phyloP scores from a whole-genome alignment of 2,797 vertebrate genomes.

The Crax fasciolata region DNA sequence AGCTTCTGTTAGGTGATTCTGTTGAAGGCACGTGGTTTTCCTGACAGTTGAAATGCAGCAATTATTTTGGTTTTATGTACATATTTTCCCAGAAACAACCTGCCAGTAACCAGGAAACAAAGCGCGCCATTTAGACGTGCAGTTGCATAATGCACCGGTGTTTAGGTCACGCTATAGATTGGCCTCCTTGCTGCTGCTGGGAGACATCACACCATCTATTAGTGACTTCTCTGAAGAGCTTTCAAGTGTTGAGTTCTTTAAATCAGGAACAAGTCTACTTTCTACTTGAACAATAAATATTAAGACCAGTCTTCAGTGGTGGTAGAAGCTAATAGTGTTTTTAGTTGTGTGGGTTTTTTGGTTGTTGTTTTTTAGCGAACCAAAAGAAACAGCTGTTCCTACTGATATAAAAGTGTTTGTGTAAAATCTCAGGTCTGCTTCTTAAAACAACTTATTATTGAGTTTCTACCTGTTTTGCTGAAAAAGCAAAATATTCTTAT shows the following conservation, averaged over 20 bases:
- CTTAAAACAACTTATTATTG: neutral
- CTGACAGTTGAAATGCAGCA: neutral
- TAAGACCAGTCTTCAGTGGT: neutral
- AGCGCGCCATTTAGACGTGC: neutral
- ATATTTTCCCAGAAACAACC: neutral
- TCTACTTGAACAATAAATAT: neutral
- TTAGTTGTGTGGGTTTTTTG: neutral
- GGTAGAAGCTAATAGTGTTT: neutral
- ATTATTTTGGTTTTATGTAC: constrained; percentile 1
- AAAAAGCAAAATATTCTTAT: neutral
- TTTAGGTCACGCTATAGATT: neutral
- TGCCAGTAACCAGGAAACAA: neutral
- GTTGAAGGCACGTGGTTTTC: constrained; percentile 40
- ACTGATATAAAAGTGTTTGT: neutral
- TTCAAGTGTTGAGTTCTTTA: neutral
- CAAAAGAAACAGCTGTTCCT: neutral
- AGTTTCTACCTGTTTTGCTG: neutral
- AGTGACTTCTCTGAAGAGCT: neutral
- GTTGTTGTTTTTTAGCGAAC: neutral
- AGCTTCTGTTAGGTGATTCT: constrained; percentile 6
- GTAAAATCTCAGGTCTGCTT: neutral
- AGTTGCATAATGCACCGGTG: neutral
- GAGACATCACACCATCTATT: neutral
- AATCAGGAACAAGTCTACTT: neutral
- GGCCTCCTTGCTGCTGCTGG: neutral